These are phyloP conservation scores for Vannuccia rotundouncinata DNA, from an alignment of 2,888 invertebrate species.

Conservation along the genomic window DNA sequence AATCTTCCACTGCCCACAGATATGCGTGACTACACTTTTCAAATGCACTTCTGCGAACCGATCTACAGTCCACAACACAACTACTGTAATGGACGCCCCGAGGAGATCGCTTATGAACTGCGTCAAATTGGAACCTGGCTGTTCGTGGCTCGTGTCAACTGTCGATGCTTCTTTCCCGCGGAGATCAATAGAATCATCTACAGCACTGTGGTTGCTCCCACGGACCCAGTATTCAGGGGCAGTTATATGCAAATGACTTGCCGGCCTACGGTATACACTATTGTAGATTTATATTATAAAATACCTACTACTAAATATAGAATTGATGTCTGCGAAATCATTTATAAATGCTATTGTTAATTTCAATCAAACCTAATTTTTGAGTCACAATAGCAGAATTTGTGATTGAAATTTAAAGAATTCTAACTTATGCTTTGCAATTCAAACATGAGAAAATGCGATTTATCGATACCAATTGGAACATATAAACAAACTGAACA, in stretches of 20 bases:
- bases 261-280: not conserved
- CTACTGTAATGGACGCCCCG: not conserved
- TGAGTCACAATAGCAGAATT: too few species aligned
- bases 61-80: not conserved
- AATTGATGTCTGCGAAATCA: too few species aligned
- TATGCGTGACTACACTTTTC: constrained; percentile 12
- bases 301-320: too few species aligned
- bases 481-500: too few species aligned
- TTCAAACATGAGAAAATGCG: too few species aligned
- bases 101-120: not conserved
- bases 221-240: not conserved
- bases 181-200: not conserved
- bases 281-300: too few species aligned
- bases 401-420: too few species aligned
- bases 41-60: constrained; percentile 12
- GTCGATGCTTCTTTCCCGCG: not conserved
- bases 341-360: too few species aligned
- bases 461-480: too few species aligned
- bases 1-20: not conserved
- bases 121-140: constrained; percentile 8
- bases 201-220: not conserved
- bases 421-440: too few species aligned
- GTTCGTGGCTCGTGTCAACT: not conserved
- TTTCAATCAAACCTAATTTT: too few species aligned
- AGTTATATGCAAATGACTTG: constrained; percentile 17